Evolutionary conservation across 2,113 vertebrate species (phyloP), one percentile per base, ranked within the genome.

Genomic region (Rhinogobius similis): DNA sequence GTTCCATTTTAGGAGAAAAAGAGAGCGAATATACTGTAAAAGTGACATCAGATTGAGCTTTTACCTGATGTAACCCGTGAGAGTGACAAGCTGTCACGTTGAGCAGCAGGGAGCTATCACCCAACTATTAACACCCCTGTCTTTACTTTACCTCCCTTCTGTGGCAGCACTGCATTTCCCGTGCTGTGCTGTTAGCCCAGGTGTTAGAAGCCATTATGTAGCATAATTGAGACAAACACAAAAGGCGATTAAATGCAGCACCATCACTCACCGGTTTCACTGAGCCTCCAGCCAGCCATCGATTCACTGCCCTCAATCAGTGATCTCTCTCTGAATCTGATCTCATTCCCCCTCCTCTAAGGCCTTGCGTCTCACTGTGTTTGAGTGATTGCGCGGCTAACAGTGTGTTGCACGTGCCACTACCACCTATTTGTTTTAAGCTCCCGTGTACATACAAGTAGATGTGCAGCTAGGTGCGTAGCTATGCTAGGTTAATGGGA

Each of bases 281-380:
- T 18, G 82, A 84, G 87, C 90, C 87, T 86, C 84, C 72, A 81
- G 86, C 88, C 83, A 87, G 72, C 87, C 86, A 93, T 93, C 83
- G 90, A 93, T 92, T 92, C 87, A 81, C 86, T 92, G 90, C 90
- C 90, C 91, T 91, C 90, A 93, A 93, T 93, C 91, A 92, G 90
- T 89, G 89, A 92, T 92, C 90, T 91, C 89, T 91, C 87, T 82
- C 82, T 76, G 79, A 88, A 86, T 90, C 84, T 83, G 86, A 88
- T 91, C 89, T 91, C 81, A 88, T 84, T 86, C 72, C 77, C 65
- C 41, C 29, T 72, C 74, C 72, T 73, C 83, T 85, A 46, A 7
- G 62, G 16, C 64, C 43, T 62, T 53, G 77, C 63, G 21, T 67
- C 65, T 10, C 21, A 70, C 69, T 78, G 74, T 65, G 71, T 81